A percentile compares a stretch with the other conserved stretches of the same genome.
phyloP scores from a whole-genome alignment of 2,797 vertebrate species.

The Etheostoma perlongum region DNA sequence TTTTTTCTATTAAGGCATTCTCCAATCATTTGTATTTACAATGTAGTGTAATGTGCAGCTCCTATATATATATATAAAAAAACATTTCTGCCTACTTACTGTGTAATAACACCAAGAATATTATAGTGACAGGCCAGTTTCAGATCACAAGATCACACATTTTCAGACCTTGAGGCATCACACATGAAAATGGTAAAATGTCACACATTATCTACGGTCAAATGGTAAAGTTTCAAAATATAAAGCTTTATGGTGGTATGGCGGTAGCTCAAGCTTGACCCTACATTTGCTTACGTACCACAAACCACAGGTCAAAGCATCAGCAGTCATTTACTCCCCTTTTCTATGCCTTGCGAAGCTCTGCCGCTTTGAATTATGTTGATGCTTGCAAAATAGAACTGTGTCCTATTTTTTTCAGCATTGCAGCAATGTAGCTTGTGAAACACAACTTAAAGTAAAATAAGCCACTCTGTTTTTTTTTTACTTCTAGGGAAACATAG shows the following conservation, averaged over 20 bases:
- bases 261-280: background rate
- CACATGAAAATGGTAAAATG: background rate
- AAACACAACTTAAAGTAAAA: constrained; percentile 11
- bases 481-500: background rate
- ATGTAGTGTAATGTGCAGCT: constrained; percentile 8
- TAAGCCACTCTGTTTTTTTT: constrained; percentile 3
- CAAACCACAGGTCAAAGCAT: constrained; percentile 28
- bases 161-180: background rate
- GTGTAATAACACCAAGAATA: constrained; percentile 5
- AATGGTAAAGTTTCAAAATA: constrained; percentile 10
- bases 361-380: constrained; percentile 4
- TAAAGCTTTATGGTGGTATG: constrained; percentile 10
- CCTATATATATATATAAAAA: constrained; percentile 15
- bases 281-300: background rate
- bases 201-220: constrained; percentile 23
- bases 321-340: constrained; percentile 17
- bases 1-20: constrained; percentile 11
- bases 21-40: constrained; percentile 19
- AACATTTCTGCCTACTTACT: background rate
- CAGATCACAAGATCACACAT: constrained; percentile 1
- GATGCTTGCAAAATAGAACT: background rate
- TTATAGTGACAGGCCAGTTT: background rate
- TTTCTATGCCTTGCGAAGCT: constrained; percentile 1
- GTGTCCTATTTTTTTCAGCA: constrained; percentile 11
- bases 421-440: constrained; percentile 6